Base-by-base conservation (phyloP, 2,113 vertebrate genomes). In the Pogona vitticeps region DNA sequence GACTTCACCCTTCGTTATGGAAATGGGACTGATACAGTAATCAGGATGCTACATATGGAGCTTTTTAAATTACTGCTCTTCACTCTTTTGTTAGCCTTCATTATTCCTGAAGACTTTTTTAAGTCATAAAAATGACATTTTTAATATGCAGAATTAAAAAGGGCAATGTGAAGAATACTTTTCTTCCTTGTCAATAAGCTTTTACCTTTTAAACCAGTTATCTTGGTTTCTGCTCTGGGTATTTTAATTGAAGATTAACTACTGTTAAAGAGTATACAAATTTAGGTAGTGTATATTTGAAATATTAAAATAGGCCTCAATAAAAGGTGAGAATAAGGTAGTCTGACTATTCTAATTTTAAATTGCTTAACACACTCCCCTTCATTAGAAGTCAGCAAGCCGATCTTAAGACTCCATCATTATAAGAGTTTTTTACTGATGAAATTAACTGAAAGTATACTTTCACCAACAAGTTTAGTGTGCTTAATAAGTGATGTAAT, bases 211-310 rank as follows among this genome's bases (percentile, higher is more conserved):
- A 95, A 96, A 96, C 94, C 94, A 95, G 94, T 96, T 97, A 97
- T 97, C 96, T 90, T 92, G 87, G 94, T 96, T 96, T 96, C 95
- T 97, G 96, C 96, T 96, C 94, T 94, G 92, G 94, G 96, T 96
- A 96, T 96, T 97, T 97, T 97, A 96, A 97, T 96, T 97, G 96
- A 95, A 96, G 96, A 96, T 96, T 96, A 96, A 96, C 94, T 94
- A 89, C 95, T 93, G 90, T 96, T 97, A 95, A 96, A 96, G 92
- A 95, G 95, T 94, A 91, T 95, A 94, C 93, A 94, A 93, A 92
- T 95, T 94, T 91, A 93, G 92, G 91, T 94, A 91, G 91, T 92
- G 78, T 93, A 88, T 91, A 88, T 91, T 93, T 91, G 89, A 91
- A 92, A 88, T 86, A 88, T 93, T 95, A 92, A 94, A 94, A 95